Base-by-base conservation (phyloP, 2,888 invertebrate genomes). In the Encarsia formosa region DNA sequence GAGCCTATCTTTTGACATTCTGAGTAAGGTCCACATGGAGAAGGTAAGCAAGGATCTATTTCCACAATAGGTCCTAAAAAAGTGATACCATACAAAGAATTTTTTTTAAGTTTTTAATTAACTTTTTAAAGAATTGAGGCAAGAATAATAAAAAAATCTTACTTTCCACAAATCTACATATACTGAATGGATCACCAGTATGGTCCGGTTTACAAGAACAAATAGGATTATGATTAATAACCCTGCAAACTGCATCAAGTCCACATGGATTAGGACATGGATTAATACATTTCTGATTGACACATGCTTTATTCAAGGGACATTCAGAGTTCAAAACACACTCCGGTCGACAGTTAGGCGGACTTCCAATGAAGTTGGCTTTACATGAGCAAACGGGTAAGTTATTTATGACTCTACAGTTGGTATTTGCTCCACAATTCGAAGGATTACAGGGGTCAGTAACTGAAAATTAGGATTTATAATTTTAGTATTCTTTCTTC, bases 171-270 rank as follows among this genome's bases (percentile, higher is more conserved):
- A 78, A 71, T 58, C 76, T 77, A 62, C 85, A 85, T 62, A 79
- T 77, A 1, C 81, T 79, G 67, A 89, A 88, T 39, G 89, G 86
- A 77, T 89, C 87, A 58, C 89, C 87, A 61, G 84, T 84, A 65
- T 80, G 86, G 31, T 83, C 83, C 59, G 68, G 72, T 35, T 77
- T 77, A 67, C 91, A 91, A 48, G 80, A 82, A 69, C 90, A 91
- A 58, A 87, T 82, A 1, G 90, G 88, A 57, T 84, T 84, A 68
- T 90, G 90, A 64, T 87, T 87, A 35, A 84, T 77, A 3, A 88
- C 86, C 68, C 81, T 79, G 64, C 89, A 90, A 58, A 81, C 78
- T 5, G 88, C 83, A 63, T 83, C 82, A 46, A 79, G 75, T 37
- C 83, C 83, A 61, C 83, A 84, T 3, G 78, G 75, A 32, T 77